Percentiles rank a stretch among this genome's conserved stretches.
phyloP scores from a whole-genome alignment of 2,888 invertebrate species.

The Lathronympha strigana region DNA sequence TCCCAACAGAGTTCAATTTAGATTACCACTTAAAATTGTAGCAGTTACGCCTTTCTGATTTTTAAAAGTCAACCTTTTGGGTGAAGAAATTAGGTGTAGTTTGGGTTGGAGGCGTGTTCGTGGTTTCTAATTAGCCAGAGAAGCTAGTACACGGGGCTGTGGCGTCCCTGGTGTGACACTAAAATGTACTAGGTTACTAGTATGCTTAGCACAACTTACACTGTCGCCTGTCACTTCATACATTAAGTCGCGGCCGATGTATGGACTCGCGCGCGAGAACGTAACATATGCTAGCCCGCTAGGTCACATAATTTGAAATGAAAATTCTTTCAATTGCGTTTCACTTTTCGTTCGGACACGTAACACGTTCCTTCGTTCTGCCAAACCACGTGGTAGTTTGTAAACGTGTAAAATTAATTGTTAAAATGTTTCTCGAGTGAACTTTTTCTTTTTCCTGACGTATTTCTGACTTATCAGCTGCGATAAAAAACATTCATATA shows the following conservation, averaged over 20 bases:
- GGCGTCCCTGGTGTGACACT: slow-evolving; percentile 21
- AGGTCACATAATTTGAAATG: slow-evolving; percentile 23
- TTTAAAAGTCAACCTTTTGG: neutral
- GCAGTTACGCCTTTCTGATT: neutral
- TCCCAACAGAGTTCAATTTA: neutral
- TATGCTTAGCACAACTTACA: no score
- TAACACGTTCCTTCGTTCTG: neutral
- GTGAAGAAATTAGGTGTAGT: neutral
- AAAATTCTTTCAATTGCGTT: slow-evolving; percentile 27
- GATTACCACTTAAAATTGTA: neutral
- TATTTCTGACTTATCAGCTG: no score
- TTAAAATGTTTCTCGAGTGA: no score
- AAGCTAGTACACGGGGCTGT: slow-evolving; percentile 1
- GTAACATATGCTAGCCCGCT: no score
- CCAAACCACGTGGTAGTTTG: no score
- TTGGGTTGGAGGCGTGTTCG: neutral
- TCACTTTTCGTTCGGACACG: slow-evolving; percentile 8
- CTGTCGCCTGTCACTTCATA: no score
- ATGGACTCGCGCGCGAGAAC: no score
- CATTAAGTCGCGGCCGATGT: no score
- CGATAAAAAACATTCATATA: no score
- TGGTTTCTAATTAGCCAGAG: slow-evolving; percentile 33
- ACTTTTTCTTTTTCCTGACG: no score
- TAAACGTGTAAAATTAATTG: no score
- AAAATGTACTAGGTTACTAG: slow-evolving; percentile 26